Base-by-base conservation (phyloP, 23 tunicate species). In the Trididemnum miniatum region DNA sequence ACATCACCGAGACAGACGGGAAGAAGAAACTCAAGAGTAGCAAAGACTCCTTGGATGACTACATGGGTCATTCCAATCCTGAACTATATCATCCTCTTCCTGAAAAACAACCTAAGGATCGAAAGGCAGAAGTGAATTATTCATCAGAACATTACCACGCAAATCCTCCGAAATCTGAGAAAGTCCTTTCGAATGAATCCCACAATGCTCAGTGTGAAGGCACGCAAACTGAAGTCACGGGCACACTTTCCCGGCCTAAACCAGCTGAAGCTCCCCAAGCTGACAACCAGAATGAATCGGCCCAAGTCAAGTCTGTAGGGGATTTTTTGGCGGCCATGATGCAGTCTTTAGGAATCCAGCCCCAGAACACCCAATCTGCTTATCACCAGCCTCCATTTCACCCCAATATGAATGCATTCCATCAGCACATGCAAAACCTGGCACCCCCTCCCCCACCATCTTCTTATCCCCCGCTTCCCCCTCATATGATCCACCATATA, bases 161-260 rank as follows among this genome's bases (percentile, higher is more conserved):
- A 44, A 9, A 9, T 44, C 12, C 15, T 44, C 54, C 54, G 54
- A 44, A 7, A 7, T 9, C 15, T 44, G 54, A 44, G 15, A 44
- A 9, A 44, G 15, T 15, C 9, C 54, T 15, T 44, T 44, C 15
- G 15, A 44, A 15, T 44, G 15, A 44, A 9, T 15, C 67, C 67
- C 29, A 22, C 5, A n/a, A 62, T 26, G 25, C 5, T 62, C 26
- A 86, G 38, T 86, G 81, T 49, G 86, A 86, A 9, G 84, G 38
- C 0, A 84, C 91, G n/a, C 91, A 87, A 51, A 87, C 91, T 31
- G 91, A 87, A 26, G 37, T 87, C 65, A 57, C 86, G 26, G 91
- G 91, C 0, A 87, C 91, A 34, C 49, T 87, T 23, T 78, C 83
- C 35, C 51, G 83, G 0, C 80, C n/a, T 25, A 77, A 65, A 3